Evolutionary conservation across 2,888 invertebrate genomes (phyloP).

Genomic region (Cyclophora albipunctata): DNA sequence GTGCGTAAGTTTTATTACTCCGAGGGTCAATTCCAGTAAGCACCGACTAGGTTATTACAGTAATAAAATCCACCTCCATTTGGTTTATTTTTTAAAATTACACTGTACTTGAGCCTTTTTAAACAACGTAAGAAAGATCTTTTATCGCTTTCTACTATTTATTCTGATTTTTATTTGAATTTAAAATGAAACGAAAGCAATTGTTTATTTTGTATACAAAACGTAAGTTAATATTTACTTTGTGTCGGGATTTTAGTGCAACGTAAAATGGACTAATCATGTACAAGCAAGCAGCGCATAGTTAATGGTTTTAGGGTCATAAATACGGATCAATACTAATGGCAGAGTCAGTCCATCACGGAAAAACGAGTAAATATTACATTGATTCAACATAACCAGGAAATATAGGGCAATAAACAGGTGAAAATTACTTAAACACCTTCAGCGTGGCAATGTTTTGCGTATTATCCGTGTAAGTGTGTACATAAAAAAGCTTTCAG

Average conservation of each 20-base stretch:
- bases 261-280: too few species aligned
- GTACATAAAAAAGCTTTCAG: slow-evolving; percentile 57
- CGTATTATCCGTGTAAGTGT: slow-evolving; percentile 40
- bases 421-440: slow-evolving; percentile 31
- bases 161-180: too few species aligned
- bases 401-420: slow-evolving; percentile 32
- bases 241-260: too few species aligned
- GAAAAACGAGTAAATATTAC: slow-evolving; percentile 12
- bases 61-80: slow-evolving; percentile 20
- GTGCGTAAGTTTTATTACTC: slow-evolving; percentile 21
- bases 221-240: too few species aligned
- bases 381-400: slow-evolving; percentile 17
- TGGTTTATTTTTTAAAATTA: slow-evolving; percentile 18
- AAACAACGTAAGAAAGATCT: neutral
- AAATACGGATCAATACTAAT: too few species aligned
- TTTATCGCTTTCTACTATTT: too few species aligned
- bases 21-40: slow-evolving; percentile 17
- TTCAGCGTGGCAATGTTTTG: slow-evolving; percentile 30
- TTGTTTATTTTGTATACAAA: too few species aligned
- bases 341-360: too few species aligned
- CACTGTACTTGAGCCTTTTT: slow-evolving; percentile 1
- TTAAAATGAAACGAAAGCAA: too few species aligned
- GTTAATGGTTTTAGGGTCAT: too few species aligned
- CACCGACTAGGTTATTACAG: slow-evolving; percentile 18
- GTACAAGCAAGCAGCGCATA: too few species aligned